Percentiles rank a stretch among this genome's conserved stretches.
Conservation (phyloP, 2,888 invertebrate species). For the Rhamnusium bicolor region DNA sequence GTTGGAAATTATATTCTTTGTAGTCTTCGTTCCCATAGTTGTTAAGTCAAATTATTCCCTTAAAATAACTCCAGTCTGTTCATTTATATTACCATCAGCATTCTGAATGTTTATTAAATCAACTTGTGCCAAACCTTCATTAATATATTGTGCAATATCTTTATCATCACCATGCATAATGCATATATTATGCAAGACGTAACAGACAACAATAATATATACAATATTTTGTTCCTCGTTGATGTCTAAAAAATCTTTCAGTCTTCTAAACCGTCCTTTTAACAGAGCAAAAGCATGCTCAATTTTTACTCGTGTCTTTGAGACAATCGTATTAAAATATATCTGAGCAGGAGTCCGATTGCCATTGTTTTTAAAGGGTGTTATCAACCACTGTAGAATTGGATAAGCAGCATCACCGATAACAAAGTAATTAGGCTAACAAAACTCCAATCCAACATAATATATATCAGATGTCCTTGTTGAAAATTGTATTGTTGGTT, state of each 20-base stretch:
- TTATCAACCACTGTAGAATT: no score
- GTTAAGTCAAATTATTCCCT: neutral
- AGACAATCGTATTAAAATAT: no score
- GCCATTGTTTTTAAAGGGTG: no score
- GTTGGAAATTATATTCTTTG: neutral
- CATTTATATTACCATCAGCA: neutral
- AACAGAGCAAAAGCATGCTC: neutral
- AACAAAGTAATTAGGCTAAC: neutral
- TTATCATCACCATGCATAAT: neutral
- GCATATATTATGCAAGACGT: neutral
- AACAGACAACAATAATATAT: neutral
- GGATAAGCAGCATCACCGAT: no score
- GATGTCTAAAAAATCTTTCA: neutral
- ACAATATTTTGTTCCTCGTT: neutral
- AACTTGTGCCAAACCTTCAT: neutral
- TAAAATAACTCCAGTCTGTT: neutral
- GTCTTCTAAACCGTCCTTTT: neutral
- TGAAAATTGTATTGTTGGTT: no score
- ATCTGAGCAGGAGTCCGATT: no score
- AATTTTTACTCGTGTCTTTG: no score
- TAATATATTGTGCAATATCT: neutral
- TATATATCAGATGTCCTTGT: neutral
- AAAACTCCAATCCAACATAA: neutral
- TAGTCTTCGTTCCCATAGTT: neutral
- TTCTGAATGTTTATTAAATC: neutral